phyloP scores from a whole-genome alignment of 64 coral and sea anemone genomes.

The Montipora foliosa region DNA sequence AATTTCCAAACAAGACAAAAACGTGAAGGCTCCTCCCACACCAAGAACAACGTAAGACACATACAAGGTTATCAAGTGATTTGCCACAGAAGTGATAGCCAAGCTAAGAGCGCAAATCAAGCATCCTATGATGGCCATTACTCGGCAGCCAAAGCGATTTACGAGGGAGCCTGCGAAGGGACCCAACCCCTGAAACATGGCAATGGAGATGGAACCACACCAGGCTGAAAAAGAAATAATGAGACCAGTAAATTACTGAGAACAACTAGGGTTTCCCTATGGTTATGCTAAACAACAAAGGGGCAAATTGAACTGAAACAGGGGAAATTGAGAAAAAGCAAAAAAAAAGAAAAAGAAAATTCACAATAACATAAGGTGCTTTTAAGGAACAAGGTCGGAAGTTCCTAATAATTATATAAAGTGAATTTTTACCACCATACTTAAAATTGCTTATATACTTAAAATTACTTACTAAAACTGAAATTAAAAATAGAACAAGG shows the following conservation, averaged over 20 bases:
- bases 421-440: too few relatives aligned
- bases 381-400: too few relatives aligned
- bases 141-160: conserved; percentile 51
- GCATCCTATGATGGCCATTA: conserved; percentile 20
- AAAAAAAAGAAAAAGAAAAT: background rate
- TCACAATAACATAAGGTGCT: too few relatives aligned
- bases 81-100: conserved; percentile 11
- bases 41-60: conserved; percentile 28
- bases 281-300: too few relatives aligned
- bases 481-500: background rate
- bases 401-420: too few relatives aligned
- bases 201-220: conserved; percentile 56
- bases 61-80: conserved; percentile 10
- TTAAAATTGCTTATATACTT: too few relatives aligned
- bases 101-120: conserved; percentile 33
- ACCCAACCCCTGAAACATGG: conserved; percentile 1
- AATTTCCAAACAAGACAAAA: conserved; percentile 29
- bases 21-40: conserved; percentile 14
- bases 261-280: background rate
- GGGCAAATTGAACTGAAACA: too few relatives aligned
- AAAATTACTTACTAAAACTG: too few relatives aligned
- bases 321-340: too few relatives aligned
- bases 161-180: conserved; percentile 29
- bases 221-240: conserved; percentile 29
- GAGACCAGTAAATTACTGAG: background rate